Base-by-base conservation (phyloP, 2,888 invertebrate genomes). In the Frankliniella intonsa region DNA sequence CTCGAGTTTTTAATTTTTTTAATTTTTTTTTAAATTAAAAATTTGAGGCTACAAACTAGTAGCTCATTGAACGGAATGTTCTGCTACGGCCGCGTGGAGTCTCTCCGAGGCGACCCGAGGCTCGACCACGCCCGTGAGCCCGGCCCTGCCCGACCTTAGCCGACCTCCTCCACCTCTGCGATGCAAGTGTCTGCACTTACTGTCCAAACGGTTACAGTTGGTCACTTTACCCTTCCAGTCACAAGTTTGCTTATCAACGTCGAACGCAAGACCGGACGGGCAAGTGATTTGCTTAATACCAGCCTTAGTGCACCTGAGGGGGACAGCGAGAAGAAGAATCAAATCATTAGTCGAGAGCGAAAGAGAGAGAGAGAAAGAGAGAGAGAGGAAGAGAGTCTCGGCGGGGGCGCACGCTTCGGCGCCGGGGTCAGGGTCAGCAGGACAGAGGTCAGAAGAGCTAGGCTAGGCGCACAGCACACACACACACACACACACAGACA, bases 191-290 rank as follows among this genome's bases (percentile, higher is more conserved):
- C 80, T 83, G 82, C 84, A 86, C 96, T 96, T 95, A 97, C 97
- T 97, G 94, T 97, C 96, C 90, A 96, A 92, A 91, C 94, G 94
- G 92, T 96, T 94, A 94, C 97, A 97, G 94, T 94, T 97, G 92
- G 91, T 93, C 92, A 97, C 97, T 93, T 97, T 96, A 92, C 95
- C 96, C 93, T 96, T 97, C 97, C 97, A 97, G 93, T 97, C 96
- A 92, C 97, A 97, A 90, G 97, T 97, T 92, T 97, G 97, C 92
- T 96, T 97, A 92, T 95, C 94, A 92, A 97, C 93, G 93, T 97
- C 97, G 93, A 97, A 97, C 91, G 96, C 94, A 93, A 97, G 92
- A 91, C 97, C 97, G 90, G 95, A 95, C 89, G 97, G 97, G 91
- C 97, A 97, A 91, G 95, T 95, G 92, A 97, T 95, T 93, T 95